phyloP scores from a whole-genome alignment of 1,140 invertebrate species.

The Metopolophium dirhodum region DNA sequence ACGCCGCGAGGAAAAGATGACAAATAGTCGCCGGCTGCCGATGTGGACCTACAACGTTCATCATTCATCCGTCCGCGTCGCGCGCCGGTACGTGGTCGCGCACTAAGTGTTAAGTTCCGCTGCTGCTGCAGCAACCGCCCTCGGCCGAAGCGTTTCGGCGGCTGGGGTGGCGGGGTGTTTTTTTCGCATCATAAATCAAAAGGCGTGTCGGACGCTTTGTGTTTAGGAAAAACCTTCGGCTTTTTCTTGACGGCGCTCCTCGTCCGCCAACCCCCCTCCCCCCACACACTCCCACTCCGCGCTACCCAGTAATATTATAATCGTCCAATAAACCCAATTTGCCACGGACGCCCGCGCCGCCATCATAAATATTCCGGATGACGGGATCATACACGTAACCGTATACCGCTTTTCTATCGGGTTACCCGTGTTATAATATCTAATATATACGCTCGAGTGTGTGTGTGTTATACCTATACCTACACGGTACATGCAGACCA shows the following conservation, averaged over 20 bases:
- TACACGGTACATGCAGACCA: background rate
- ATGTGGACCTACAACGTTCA: conserved; percentile 10
- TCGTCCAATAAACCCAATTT: conserved; percentile 45
- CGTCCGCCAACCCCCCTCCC: too few species aligned
- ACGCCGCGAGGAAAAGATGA: conserved; percentile 1
- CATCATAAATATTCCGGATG: conserved; percentile 31
- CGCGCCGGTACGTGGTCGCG: conserved; percentile 33
- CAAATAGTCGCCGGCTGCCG: conserved; percentile 38
- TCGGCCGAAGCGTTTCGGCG: background rate
- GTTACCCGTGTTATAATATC: background rate
- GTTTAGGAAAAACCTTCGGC: conserved; percentile 36
- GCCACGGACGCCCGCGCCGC: conserved; percentile 14
- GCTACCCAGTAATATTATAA: background rate
- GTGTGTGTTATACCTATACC: background rate
- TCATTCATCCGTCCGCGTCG: conserved; percentile 41
- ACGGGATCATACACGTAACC: conserved; percentile 1
- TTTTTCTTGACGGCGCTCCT: background rate
- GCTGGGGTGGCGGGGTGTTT: background rate
- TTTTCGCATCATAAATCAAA: conserved; percentile 40
- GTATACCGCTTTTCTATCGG: background rate
- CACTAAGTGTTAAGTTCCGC: conserved; percentile 43
- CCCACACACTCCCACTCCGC: too few species aligned
- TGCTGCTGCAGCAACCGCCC: background rate
- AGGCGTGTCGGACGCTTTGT: conserved; percentile 33
- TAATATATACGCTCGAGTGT: background rate